Evolutionary conservation across 2,888 invertebrate species (phyloP).

Genomic region (Lordiphosa andalusiaca): DNA sequence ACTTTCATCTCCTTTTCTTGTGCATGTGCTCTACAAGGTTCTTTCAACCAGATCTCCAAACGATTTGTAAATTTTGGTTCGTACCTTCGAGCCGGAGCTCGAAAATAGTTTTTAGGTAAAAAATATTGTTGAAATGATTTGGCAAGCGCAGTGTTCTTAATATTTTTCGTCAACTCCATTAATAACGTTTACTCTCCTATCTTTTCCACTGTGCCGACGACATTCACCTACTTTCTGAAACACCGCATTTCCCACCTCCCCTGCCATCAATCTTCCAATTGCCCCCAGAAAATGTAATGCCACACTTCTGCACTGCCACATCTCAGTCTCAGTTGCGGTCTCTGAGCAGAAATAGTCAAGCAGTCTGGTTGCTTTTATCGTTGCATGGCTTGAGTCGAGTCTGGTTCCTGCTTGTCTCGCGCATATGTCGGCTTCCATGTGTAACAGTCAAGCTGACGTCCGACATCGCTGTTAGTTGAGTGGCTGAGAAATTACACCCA

Average conservation of each 20-base stretch:
- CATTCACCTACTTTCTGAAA: conserved; percentile 15
- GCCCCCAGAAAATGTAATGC: conserved; percentile 31
- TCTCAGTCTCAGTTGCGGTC: conserved; percentile 17
- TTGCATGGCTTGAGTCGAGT: conserved; percentile 8
- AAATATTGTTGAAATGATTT: too few relatives aligned
- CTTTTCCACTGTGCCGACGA: conserved; percentile 34
- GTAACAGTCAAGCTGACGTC: conserved; percentile 7
- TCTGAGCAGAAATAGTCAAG: conserved; percentile 43
- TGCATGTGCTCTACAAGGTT: too few relatives aligned
- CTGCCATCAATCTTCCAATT: conserved; percentile 34
- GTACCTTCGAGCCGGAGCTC: too few relatives aligned
- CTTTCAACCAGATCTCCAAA: too few relatives aligned
- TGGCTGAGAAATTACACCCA: conserved; percentile 57
- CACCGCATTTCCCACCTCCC: conserved; percentile 20
- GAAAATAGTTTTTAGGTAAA: too few relatives aligned
- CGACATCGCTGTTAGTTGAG: conserved; percentile 42
- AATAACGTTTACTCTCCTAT: too few relatives aligned
- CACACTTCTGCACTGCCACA: conserved; percentile 18
- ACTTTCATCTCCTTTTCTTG: too few relatives aligned
- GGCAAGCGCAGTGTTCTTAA: too few relatives aligned
- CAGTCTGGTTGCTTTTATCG: conserved; percentile 67
- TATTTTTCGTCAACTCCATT: too few relatives aligned
- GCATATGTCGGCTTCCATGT: conserved; percentile 30
- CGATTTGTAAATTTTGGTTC: too few relatives aligned
- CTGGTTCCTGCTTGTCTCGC: conserved; percentile 29